A percentile compares a stretch with the other conserved stretches of the same genome.
phyloP scores from a whole-genome alignment of 2,113 vertebrate species.

The Solenodon paradoxus region DNA sequence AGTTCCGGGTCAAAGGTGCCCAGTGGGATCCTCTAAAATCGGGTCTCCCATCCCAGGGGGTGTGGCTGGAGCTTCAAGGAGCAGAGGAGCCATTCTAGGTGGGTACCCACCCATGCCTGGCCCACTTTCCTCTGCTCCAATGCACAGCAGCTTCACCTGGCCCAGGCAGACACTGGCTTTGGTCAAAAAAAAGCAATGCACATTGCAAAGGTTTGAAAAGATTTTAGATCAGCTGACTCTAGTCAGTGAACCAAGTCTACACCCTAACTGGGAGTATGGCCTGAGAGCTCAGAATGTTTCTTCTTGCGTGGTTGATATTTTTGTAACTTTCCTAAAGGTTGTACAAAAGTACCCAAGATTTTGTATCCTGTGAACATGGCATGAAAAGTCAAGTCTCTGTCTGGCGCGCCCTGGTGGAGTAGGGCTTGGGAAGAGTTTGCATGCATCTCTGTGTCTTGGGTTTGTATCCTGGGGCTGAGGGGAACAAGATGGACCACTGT shows the following conservation, averaged over 20 bases:
- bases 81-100: not conserved
- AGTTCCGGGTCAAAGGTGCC: not conserved
- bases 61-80: not conserved
- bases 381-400: no score
- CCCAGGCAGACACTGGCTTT: not conserved
- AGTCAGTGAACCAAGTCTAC: not conserved
- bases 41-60: fast-evolving
- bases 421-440: no score
- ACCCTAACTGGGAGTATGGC: not conserved
- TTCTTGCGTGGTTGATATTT: no score
- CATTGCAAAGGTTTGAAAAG: not conserved
- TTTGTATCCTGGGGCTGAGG: no score
- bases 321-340: no score
- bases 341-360: no score
- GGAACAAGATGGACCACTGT: no score
- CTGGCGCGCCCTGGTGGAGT: no score
- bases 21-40: fast-evolving
- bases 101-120: fast-evolving
- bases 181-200: not conserved
- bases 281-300: not conserved
- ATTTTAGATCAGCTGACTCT: not conserved
- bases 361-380: no score
- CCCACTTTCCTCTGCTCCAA: fast-evolving
- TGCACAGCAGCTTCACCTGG: not conserved
- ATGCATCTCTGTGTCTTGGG: no score